Evolutionary conservation across 2,113 vertebrate genomes (phyloP).

Genomic region (Thoracochromis brauschi): DNA sequence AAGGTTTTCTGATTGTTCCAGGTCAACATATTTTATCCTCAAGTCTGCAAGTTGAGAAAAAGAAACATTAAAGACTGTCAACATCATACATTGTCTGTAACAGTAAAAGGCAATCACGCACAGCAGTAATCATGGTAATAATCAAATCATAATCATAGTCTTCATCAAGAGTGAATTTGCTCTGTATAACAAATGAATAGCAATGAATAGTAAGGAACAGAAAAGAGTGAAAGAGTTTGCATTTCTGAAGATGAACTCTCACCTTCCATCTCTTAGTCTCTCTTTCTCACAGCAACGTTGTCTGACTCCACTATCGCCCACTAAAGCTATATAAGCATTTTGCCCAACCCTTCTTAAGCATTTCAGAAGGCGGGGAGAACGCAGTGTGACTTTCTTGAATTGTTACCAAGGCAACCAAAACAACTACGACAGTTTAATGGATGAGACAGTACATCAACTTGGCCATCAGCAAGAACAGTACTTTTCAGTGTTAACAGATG

Average conservation of each 20-base stretch:
- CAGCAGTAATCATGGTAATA: background rate
- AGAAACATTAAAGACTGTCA: background rate
- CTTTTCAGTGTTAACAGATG: background rate
- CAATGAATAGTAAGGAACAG: background rate
- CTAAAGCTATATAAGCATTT: slow-evolving; percentile 13
- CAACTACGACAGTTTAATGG: background rate
- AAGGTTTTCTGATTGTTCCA: slow-evolving; percentile 51
- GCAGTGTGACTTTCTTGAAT: background rate
- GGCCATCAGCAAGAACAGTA: background rate
- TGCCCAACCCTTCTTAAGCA: slow-evolving; percentile 3
- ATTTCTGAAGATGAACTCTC: background rate
- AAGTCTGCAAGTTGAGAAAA: slow-evolving; percentile 24
- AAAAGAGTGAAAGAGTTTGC: background rate
- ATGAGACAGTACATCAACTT: background rate
- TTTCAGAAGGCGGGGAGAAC: background rate
- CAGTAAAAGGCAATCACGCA: background rate
- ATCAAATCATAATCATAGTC: background rate
- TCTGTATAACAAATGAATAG: background rate
- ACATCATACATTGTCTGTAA: background rate
- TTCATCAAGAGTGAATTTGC: background rate
- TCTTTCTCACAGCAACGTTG: background rate
- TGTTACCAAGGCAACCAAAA: background rate
- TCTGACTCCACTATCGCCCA: background rate
- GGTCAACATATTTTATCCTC: slow-evolving; percentile 15
- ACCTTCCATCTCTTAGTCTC: slow-evolving; percentile 56